Percentiles rank a stretch among this genome's conserved stretches.
These are phyloP conservation scores for Turritopsis rubra DNA, from an alignment of 30 jellyfish, hydroid and myxozoan genomes.

Conservation along the genomic window DNA sequence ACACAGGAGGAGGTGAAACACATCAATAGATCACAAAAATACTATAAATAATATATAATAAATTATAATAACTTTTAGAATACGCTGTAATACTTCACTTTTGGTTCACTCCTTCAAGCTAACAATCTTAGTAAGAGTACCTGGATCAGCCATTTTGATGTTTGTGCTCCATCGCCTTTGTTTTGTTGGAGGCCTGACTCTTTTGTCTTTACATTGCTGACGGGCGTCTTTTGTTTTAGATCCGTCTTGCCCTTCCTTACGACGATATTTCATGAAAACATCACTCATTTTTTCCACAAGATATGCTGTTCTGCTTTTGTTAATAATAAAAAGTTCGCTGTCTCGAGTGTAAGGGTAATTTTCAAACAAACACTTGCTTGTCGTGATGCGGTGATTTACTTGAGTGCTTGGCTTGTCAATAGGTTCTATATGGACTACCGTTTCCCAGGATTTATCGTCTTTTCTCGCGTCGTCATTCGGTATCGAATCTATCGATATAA, in stretches of 20 bases:
- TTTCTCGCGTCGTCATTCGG: not conserved
- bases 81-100: too few species aligned
- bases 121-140: too few species aligned
- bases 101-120: too few species aligned
- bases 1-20: too few species aligned
- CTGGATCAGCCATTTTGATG: not conserved
- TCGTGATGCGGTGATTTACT: not conserved
- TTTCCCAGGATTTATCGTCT: not conserved
- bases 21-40: too few species aligned
- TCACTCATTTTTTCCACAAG: not conserved
- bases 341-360: not conserved
- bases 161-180: not conserved
- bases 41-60: too few species aligned
- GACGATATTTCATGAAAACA: not conserved
- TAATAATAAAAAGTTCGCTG: not conserved
- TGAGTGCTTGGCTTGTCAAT: not conserved
- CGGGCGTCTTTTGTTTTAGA: not conserved
- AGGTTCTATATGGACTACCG: not conserved
- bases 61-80: too few species aligned
- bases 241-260: not conserved
- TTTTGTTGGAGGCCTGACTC: too few species aligned
- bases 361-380: not conserved
- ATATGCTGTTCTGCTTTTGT: not conserved
- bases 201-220: not conserved
- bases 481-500: not conserved